Evolutionary conservation across 2,888 invertebrate species (phyloP).

Genomic region (Oxyteleia sp.): DNA sequence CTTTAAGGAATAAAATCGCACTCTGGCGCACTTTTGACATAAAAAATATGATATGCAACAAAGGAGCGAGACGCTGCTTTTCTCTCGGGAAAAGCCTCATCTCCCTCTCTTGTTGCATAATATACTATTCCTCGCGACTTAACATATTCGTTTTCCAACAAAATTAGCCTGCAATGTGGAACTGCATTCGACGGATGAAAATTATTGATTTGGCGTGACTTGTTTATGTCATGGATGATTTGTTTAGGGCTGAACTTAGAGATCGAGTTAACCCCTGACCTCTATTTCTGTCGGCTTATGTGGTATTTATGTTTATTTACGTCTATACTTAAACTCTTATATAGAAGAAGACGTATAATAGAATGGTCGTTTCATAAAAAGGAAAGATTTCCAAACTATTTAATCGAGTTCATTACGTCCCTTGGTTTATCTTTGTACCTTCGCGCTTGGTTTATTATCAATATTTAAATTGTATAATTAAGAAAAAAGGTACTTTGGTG

Average conservation of each 20-base stretch:
- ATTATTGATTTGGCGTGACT: conserved; percentile 13
- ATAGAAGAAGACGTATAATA: neutral
- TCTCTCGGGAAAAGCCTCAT: no score
- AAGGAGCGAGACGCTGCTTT: no score
- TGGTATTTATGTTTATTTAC: neutral
- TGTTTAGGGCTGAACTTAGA: conserved; percentile 3
- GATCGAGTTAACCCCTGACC: neutral
- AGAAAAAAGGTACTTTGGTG: no score
- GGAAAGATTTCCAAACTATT: neutral
- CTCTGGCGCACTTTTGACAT: no score
- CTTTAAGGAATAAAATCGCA: no score
- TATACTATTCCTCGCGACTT: no score
- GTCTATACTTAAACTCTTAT: neutral
- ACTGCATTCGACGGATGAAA: conserved; percentile 12
- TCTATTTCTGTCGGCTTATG: conserved; percentile 6
- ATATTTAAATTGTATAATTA: no score
- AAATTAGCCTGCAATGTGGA: conserved; percentile 5
- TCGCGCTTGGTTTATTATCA: neutral
- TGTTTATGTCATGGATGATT: conserved; percentile 4
- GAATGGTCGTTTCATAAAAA: neutral
- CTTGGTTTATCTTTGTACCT: neutral
- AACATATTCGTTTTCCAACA: neutral
- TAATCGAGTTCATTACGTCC: neutral
- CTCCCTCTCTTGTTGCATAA: no score
- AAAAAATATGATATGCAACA: no score